phyloP scores from a whole-genome alignment of 2,113 vertebrate genomes.

The Tiliqua scincoides region DNA sequence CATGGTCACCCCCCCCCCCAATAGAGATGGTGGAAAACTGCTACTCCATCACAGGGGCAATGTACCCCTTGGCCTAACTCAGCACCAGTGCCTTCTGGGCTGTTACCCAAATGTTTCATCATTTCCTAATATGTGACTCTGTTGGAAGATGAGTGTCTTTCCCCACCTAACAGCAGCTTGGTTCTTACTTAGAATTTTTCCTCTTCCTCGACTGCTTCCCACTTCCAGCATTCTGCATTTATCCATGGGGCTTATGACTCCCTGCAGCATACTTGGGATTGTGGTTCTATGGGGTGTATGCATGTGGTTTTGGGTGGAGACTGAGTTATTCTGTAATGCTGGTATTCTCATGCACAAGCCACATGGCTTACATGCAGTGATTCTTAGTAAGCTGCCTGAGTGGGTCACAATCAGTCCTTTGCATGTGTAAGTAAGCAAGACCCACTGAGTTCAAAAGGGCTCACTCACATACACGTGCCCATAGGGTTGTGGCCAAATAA shows the following conservation, averaged over 20 bases:
- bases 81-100: no score
- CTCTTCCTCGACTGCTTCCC: no score
- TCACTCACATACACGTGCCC: no score
- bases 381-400: background rate
- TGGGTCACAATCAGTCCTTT: background rate
- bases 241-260: background rate
- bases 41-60: no score
- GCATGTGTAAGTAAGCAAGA: no score
- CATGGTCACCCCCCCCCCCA: no score
- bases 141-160: background rate
- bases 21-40: no score
- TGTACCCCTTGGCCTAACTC: no score
- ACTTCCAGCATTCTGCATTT: no score
- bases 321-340: background rate
- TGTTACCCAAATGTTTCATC: background rate
- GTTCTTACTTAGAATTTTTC: background rate
- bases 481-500: no score
- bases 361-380: background rate
- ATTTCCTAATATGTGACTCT: background rate
- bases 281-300: background rate
- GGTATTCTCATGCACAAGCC: background rate
- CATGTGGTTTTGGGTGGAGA: background rate
- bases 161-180: background rate
- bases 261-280: background rate
- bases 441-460: no score